Conservation (phyloP, 1,140 invertebrate genomes). For the Laupala kohalensis region DNA sequence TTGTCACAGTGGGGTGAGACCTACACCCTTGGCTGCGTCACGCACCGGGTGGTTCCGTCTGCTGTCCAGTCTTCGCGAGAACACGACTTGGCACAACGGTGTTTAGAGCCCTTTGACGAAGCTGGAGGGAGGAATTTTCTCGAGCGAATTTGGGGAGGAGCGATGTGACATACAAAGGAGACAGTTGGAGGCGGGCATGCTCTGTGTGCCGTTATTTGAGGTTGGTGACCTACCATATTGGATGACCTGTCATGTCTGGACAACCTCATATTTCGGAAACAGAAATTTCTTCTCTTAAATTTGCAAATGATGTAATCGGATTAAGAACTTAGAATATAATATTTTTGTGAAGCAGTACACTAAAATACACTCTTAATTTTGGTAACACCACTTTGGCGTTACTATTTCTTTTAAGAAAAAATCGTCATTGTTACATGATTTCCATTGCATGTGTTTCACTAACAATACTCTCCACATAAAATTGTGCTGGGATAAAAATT, state of each 20-base stretch:
- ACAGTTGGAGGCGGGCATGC: background rate
- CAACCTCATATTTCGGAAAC: no score
- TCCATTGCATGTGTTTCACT: no score
- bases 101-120: background rate
- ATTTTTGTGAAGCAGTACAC: no score
- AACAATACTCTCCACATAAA: no score
- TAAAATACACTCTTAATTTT: background rate
- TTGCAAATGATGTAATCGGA: no score
- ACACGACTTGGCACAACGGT: no score
- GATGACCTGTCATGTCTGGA: no score
- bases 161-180: background rate
- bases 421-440: no score
- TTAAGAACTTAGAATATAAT: no score
- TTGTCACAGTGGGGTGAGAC: background rate
- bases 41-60: background rate
- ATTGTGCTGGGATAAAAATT: no score
- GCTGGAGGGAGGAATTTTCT: background rate
- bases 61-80: background rate
- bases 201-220: background rate
- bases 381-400: background rate
- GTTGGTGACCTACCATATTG: background rate
- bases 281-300: no score
- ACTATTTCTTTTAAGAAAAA: background rate
- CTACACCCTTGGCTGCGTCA: background rate
- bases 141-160: background rate